Conservation (phyloP, 1,140 invertebrate genomes). For the Euborellia annulipes region DNA sequence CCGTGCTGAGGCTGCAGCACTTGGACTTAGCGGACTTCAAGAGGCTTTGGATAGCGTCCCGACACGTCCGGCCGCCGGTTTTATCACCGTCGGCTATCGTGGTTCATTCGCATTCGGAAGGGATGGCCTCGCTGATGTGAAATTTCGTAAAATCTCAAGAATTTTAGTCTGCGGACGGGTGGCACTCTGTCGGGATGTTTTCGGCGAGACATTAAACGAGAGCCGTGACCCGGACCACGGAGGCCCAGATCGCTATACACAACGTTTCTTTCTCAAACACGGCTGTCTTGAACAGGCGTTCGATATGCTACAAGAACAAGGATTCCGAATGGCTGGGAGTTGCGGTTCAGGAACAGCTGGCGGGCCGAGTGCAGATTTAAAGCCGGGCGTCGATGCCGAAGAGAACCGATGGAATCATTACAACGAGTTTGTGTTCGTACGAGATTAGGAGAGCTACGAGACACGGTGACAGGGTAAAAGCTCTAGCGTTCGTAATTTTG, state of each 20-base stretch:
- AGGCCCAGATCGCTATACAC: constrained; percentile 84
- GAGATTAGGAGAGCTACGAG: constrained; percentile 41
- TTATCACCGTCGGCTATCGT: constrained; percentile 94
- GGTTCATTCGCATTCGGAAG: constrained; percentile 97
- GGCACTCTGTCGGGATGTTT: constrained; percentile 79
- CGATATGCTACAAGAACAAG: constrained; percentile 88
- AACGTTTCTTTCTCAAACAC: constrained; percentile 97
- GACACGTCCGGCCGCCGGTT: constrained; percentile 37
- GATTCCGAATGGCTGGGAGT: constrained; percentile 71
- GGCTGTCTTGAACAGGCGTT: constrained; percentile 96
- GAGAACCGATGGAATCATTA: constrained; percentile 98
- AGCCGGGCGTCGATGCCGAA: constrained; percentile 87
- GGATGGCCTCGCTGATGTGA: constrained; percentile 94
- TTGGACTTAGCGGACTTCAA: constrained; percentile 40
- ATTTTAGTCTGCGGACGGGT: constrained; percentile 93
- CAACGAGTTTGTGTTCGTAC: constrained; percentile 93
- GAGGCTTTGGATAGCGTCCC: constrained; percentile 25
- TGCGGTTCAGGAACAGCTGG: constrained; percentile 89
- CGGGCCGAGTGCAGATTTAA: constrained; percentile 54
- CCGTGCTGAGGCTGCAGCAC: constrained; percentile 40
- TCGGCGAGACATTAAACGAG: constrained; percentile 94
- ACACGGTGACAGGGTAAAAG: too few relatives aligned
- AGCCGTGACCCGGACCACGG: constrained; percentile 95
- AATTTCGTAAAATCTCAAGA: constrained; percentile 93
- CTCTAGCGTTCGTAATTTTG: too few relatives aligned